Percentiles rank a stretch among this genome's conserved stretches.
These are phyloP conservation scores for Monodelphis domestica DNA, from an alignment of 2,797 vertebrate species.

Conservation along the genomic window DNA sequence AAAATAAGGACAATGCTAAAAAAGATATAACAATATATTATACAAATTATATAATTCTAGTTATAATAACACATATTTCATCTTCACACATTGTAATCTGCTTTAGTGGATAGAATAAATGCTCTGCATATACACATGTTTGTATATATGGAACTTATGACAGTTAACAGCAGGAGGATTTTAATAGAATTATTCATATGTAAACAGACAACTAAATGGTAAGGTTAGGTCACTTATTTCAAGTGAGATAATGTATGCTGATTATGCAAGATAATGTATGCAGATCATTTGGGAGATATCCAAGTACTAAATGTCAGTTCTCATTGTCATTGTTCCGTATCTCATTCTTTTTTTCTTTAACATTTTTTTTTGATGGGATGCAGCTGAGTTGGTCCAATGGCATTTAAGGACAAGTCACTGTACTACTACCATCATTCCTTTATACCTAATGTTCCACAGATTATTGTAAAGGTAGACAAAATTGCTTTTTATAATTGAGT, in stretches of 20 bases:
- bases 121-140: background rate
- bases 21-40: background rate
- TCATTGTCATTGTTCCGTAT: background rate
- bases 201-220: background rate
- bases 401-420: background rate
- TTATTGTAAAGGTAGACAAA: background rate
- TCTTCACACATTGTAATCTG: background rate
- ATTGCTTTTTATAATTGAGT: background rate
- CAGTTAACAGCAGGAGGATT: background rate
- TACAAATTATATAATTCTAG: background rate
- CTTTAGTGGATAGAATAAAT: background rate
- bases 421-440: background rate
- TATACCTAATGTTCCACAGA: background rate
- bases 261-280: background rate
- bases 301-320: background rate
- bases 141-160: background rate
- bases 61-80: background rate
- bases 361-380: background rate
- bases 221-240: background rate
- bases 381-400: background rate
- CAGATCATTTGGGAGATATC: background rate
- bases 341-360: background rate
- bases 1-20: background rate
- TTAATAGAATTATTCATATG: background rate
- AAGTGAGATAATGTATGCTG: background rate